Conservation (phyloP, 2,113 vertebrate genomes). For the Phasianus colchicus region DNA sequence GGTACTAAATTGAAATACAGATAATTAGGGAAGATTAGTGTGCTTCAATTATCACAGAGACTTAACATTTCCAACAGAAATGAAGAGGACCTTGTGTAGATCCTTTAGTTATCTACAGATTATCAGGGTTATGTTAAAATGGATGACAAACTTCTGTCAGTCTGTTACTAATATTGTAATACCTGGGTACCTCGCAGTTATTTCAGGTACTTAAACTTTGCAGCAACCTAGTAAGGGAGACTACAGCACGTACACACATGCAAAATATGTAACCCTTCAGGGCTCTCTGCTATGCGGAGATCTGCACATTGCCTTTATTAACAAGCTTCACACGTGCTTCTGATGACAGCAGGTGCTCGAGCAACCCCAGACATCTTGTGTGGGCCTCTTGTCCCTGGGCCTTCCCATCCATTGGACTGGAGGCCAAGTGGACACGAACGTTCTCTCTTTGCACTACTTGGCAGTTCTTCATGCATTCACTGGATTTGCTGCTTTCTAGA, state of each 20-base stretch:
- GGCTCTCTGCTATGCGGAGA: neutral
- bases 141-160: neutral
- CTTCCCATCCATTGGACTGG: neutral
- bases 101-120: neutral
- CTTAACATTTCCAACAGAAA: conserved; percentile 44
- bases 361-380: neutral
- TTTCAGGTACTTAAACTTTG: neutral
- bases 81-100: neutral
- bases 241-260: too few relatives aligned
- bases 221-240: neutral
- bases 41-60: conserved; percentile 16
- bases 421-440: neutral
- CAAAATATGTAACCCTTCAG: neutral
- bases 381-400: neutral
- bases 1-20: conserved; percentile 9
- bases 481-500: neutral
- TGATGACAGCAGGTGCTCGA: neutral
- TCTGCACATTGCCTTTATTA: neutral
- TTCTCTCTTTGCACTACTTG: neutral
- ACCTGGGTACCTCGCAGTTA: neutral
- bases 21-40: conserved; percentile 9
- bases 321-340: neutral
- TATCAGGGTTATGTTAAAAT: neutral
- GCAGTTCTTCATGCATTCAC: neutral
- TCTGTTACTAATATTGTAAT: neutral